Base-by-base conservation (phyloP, 2,797 vertebrate genomes). In the Acanthurus tractus region DNA sequence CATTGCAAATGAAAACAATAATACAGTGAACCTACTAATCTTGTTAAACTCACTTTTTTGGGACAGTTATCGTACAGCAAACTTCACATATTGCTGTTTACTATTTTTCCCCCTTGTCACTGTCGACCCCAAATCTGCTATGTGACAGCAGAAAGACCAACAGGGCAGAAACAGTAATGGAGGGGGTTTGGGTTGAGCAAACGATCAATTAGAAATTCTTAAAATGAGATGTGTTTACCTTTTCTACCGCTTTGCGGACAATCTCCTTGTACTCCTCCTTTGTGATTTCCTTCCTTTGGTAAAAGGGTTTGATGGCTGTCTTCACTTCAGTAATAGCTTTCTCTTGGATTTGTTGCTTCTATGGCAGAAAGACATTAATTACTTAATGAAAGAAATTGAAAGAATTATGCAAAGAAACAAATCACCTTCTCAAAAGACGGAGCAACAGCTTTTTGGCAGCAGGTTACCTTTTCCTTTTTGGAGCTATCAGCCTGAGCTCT, bases 181-280 rank as follows among this genome's bases (percentile, higher is more conserved):
- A 22, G 12, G 20, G 1, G 22, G 36, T 34, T 11, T 10, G 15
- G 23, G 44, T 23, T 63, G 11, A 56, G 23, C 3, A 3, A 46
- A 36, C 1, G 0, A 14, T n/a, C 57, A 42, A 6, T 3, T 17
- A 45, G 64, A 29, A 45, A 29, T 18, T 18, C 1, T 42, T 11
- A 20, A 8, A 61, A 7, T 9, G 18, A 49, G 1, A 65, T 6
- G 20, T 0, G 2, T 56, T 53, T 91, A 99, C 98, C 93, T 99
- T 99, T 90, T 99, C 98, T 15, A 99, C 98, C 45, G 98, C 98
- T 95, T 99, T 99, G 87, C 97, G 96, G 56, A 99, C 98, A 9
- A 99, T 99, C 90, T 99, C 98, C 88, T 99, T 99, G 86, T 99
- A 99, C 78, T 99, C 98, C 56, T 99, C 98, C 94, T 99, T 99